Evolutionary conservation across 2,797 vertebrate species (phyloP).

Genomic region (Pampus argenteus): DNA sequence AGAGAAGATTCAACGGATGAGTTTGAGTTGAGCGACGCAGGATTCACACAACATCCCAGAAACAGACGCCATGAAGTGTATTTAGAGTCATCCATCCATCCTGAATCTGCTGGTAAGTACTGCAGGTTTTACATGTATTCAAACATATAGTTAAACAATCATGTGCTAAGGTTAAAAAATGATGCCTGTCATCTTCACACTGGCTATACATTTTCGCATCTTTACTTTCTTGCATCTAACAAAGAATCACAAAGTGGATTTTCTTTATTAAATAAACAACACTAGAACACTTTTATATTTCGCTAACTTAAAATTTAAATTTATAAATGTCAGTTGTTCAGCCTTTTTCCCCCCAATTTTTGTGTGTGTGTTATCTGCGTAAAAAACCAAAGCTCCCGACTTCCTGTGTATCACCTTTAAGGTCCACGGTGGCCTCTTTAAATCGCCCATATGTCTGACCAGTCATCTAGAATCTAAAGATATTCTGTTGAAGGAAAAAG

Average conservation of each 20-base stretch:
- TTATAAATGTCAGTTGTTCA: neutral
- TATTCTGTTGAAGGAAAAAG: too few relatives aligned
- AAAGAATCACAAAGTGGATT: neutral
- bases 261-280: neutral
- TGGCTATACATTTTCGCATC: too few relatives aligned
- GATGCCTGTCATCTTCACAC: too few relatives aligned
- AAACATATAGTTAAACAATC: too few relatives aligned
- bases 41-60: slow-evolving; percentile 15
- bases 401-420: neutral
- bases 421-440: neutral
- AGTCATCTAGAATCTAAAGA: too few relatives aligned
- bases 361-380: neutral
- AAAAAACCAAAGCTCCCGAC: neutral
- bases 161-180: too few relatives aligned
- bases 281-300: too few relatives aligned
- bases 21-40: slow-evolving; percentile 46
- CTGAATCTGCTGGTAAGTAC: neutral
- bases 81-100: slow-evolving; percentile 23
- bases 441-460: too few relatives aligned
- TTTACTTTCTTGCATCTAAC: too few relatives aligned
- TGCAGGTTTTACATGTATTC: too few relatives aligned
- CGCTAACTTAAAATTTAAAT: too few relatives aligned
- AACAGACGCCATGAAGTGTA: slow-evolving; percentile 5
- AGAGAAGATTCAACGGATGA: slow-evolving; percentile 61
- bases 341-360: neutral